Base-by-base conservation (phyloP, 2,888 invertebrate genomes). In the Nomada lathburiana region DNA sequence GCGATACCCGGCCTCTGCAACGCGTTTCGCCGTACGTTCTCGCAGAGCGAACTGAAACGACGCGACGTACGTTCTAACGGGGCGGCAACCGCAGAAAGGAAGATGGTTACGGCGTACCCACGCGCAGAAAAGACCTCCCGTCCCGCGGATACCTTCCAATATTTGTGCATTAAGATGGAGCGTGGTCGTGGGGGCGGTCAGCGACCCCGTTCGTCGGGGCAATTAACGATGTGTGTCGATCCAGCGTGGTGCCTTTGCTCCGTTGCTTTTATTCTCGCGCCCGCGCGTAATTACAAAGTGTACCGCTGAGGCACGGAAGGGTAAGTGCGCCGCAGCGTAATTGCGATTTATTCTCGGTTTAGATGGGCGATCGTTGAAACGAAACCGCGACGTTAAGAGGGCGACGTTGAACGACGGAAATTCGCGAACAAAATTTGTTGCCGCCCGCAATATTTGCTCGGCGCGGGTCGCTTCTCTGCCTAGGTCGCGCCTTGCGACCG, bases 161-260 rank as follows among this genome's bases (percentile, higher is more conserved):
- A 62, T 73, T 76, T 73, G 68, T 74, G 63, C 65, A 68, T 86
- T 71, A 84, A 79, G 84, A 84, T 79, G 55, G 63, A 65, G 64
- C 42, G 57, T 47, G 47, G 11, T 16, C 47, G 18, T 70, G 26
- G 47, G 26, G 71, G 42, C 83, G 84, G 81, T 79, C 86, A 76
- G 26, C 59, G 82, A 71, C 84, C 87, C 10, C 71, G 47, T 73
- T 81, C 76, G 81, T 69, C 60, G 76, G 16, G 67, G 60, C 76
- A 86, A 86, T 86, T 86, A 86, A 86, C 78, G 78, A 86, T 75
- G 70, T 79, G 78, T 86, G 84, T 76, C 87, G 84, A 84, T 86
- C 64, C 70, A 60, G 62, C 50, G 76, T 69, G 78, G 71, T 74
- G 75, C 74, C 63, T 26, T 60, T 44, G 55, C 57, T n/a, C 26